Evolutionary conservation across 2,797 vertebrate species (phyloP), one percentile per base, ranked within the genome.

Genomic region (Pteropus rufus): DNA sequence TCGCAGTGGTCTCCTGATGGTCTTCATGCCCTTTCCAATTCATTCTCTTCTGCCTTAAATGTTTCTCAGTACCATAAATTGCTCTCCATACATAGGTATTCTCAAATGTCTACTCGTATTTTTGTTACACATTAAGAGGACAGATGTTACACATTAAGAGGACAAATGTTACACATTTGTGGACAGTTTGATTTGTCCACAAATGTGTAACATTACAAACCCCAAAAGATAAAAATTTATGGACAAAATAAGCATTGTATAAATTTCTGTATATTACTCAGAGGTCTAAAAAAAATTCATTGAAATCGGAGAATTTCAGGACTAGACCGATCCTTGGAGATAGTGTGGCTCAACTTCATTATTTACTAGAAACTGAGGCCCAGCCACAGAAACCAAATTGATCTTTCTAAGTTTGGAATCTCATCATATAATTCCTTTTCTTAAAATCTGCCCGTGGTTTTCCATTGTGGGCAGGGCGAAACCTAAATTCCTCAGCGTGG

Each of bases 361-460:
- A 77, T 91, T 64, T 91, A 72, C 67, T 62, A 26, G 39, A 83
- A 84, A 44, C 15, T 23, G 26, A 89, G 52, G 1, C 24, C 56
- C 31, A 44, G 80, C 7, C 69, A 34, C 14, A 56, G 69, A 96
- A 76, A 44, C 14, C 26, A 69, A 72, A 84, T 18, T 82, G 19
- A 46, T 93, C 90, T 85, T 92, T 91, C 73, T 67, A 70, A 75
- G 41, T 82, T 73, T 92, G 70, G 7, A 31, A 73, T 84, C 39
- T 72, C 41, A 46, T 46, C 60, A 21, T 49, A 10, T 41, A 84
- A 54, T 26, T 91, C 41, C 41, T 64, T 92, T 87, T 79, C 49
- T 56, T 72, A 91, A 87, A 85, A 54, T 29, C 69, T 75, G 6
- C 26, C 60, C 10, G 1, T 46, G 16, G 11, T 12, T 69, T 67